phyloP scores from a whole-genome alignment of 2,113 vertebrate genomes.

The Phaethon lepturus region DNA sequence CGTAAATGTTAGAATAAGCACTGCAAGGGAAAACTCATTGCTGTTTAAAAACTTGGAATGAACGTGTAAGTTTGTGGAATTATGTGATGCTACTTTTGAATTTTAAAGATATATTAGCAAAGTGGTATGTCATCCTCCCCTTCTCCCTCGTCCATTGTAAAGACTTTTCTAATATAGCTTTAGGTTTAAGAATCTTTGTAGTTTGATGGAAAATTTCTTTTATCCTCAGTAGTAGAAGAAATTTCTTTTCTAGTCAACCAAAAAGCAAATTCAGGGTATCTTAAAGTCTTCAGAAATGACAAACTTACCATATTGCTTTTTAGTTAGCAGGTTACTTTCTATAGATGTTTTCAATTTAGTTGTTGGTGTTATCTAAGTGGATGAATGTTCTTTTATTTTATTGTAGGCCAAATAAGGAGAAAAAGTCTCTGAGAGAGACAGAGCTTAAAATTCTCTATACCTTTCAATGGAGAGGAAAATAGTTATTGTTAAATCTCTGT shows the following conservation, averaged over 20 bases:
- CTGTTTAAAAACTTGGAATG: not conserved
- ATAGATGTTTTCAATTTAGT: not conserved
- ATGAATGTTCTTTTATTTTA: not conserved
- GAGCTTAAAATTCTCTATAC: not conserved
- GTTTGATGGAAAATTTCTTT: not conserved
- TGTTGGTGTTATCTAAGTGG: not conserved
- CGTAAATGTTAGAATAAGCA: not conserved
- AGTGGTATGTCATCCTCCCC: not conserved
- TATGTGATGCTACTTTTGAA: not conserved
- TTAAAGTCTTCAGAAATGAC: not conserved
- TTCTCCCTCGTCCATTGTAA: rapidly evolving
- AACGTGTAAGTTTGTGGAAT: not conserved
- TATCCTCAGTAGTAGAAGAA: not conserved
- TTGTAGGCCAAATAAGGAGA: not conserved
- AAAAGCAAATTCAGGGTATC: not conserved
- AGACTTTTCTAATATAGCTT: not conserved
- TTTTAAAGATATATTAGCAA: not conserved
- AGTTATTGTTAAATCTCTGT: not conserved
- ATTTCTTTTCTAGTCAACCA: not conserved
- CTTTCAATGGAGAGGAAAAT: not conserved
- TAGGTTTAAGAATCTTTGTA: not conserved
- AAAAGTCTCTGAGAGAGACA: not conserved
- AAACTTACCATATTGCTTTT: not conserved
- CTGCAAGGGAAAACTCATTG: not conserved
- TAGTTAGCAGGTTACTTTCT: not conserved